Conservation (phyloP, 2,113 vertebrate genomes). For the Prinia subflava region DNA sequence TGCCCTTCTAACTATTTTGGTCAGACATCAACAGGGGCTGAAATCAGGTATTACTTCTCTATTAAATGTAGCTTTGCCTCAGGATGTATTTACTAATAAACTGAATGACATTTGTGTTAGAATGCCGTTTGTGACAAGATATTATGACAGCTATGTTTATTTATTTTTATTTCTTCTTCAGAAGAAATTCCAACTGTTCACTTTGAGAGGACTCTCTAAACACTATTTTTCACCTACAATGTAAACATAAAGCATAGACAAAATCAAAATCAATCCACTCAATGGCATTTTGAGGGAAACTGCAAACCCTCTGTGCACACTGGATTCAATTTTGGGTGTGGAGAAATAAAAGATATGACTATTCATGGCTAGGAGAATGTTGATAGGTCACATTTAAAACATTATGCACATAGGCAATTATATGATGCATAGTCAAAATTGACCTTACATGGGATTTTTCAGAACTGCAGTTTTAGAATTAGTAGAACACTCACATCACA, state of each 20-base stretch:
- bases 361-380: neutral
- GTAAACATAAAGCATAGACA: neutral
- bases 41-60: slow-evolving; percentile 54
- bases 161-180: neutral
- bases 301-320: neutral
- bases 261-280: neutral
- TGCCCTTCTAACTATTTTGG: slow-evolving; percentile 55
- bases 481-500: neutral
- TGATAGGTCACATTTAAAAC: neutral
- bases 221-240: neutral
- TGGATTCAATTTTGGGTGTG: neutral
- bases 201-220: neutral
- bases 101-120: slow-evolving; percentile 62
- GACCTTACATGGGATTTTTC: neutral
- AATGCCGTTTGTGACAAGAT: slow-evolving; percentile 41
- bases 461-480: neutral
- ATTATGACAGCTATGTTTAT: slow-evolving; percentile 26
- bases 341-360: neutral
- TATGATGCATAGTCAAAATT: neutral
- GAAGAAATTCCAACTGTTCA: neutral
- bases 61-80: slow-evolving; percentile 65
- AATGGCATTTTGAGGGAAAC: neutral
- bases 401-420: neutral
- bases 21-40: slow-evolving; percentile 27
- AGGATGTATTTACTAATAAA: slow-evolving; percentile 60